Evolutionary conservation across 1,140 invertebrate genomes (phyloP).

Genomic region (Rhyzopertha dominica): DNA sequence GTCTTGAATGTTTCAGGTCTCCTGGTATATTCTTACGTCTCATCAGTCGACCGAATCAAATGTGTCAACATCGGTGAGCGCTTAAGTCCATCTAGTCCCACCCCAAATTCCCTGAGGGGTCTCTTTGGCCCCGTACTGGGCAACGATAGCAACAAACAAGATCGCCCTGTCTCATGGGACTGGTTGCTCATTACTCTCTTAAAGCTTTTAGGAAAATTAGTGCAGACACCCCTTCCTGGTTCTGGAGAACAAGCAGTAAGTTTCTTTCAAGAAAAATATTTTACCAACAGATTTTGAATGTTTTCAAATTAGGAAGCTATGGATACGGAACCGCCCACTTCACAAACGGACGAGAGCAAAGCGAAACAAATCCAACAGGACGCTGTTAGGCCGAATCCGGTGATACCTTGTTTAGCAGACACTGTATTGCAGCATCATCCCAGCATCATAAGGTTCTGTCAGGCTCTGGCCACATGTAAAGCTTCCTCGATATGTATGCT

Average conservation of each 20-base stretch:
- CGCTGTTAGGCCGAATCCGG: slow-evolving; percentile 22
- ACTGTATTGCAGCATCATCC: slow-evolving; percentile 69
- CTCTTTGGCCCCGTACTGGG: slow-evolving; percentile 64
- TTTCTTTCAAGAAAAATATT: slow-evolving; percentile 7
- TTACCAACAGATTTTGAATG: background rate
- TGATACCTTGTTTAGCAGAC: slow-evolving; percentile 65
- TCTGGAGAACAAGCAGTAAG: slow-evolving; percentile 31
- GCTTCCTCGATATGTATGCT: slow-evolving; percentile 61
- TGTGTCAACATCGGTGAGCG: slow-evolving; percentile 47
- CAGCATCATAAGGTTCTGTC: slow-evolving; percentile 77
- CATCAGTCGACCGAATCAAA: slow-evolving; percentile 54
- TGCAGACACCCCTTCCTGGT: slow-evolving; percentile 60
- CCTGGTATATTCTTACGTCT: slow-evolving; percentile 56
- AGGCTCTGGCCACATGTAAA: slow-evolving; percentile 64
- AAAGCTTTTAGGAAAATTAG: slow-evolving; percentile 59
- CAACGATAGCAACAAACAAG: slow-evolving; percentile 52
- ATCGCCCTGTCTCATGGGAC: slow-evolving; percentile 58
- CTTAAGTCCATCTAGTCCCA: slow-evolving; percentile 35
- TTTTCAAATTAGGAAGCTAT: slow-evolving; percentile 31
- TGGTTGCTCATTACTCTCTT: slow-evolving; percentile 63
- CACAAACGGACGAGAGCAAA: slow-evolving; percentile 77
- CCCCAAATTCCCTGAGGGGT: slow-evolving; percentile 56
- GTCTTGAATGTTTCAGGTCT: slow-evolving; percentile 41
- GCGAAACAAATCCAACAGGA: slow-evolving; percentile 60
- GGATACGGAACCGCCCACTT: slow-evolving; percentile 40